Evolutionary conservation across 2,888 invertebrate species (phyloP), one percentile per base, ranked within the genome.

Genomic region (Listrodromus nycthemerus): DNA sequence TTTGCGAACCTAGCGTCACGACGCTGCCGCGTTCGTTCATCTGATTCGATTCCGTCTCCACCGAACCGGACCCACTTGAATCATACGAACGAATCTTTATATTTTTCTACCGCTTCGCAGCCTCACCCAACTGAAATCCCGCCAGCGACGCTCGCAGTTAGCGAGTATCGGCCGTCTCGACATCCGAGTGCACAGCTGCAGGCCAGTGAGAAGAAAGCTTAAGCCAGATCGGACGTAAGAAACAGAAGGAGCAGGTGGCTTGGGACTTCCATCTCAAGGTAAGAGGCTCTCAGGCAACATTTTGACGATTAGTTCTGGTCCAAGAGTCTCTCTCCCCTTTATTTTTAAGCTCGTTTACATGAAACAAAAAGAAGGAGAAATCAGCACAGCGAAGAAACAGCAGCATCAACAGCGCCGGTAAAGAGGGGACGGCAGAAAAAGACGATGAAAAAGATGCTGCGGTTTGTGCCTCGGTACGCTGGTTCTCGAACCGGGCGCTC

Each of bases 271-370:
- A 65, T 45, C n/a, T 27, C 37, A 21, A 52, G n/a, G 48, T 24
- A 66, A 48, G 37, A 48, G 45, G 21, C 55, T 55, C 55, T 21
- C 21, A 24, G 55, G 55, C 55, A 2, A 55, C 75, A 84, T 85
- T 84, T 84, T 77, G 76, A 80, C 84, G 84, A 85, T 84, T 84
- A 84, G 84, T 85, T 80, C 82, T 80, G 84, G 82, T 84, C 76
- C 80, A 55, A 80, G 80, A 65, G 66, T 55, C 77, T 77, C 52
- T 24, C 24, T 24, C 55, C 55, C 21, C 55, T 21, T 24, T 10
- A 10, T 13, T 24, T 27, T 33, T 19, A 19, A 24, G 7, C 52
- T 19, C 33, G n/a, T 65, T 27, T 50, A 77, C 77, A 41, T 58
- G 41, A 41, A 16, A 27, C 13, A 37, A 7, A 41, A 41, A 41